These are phyloP conservation scores for Prosapia bicincta DNA, from an alignment of 2,888 invertebrate genomes.

Conservation along the genomic window DNA sequence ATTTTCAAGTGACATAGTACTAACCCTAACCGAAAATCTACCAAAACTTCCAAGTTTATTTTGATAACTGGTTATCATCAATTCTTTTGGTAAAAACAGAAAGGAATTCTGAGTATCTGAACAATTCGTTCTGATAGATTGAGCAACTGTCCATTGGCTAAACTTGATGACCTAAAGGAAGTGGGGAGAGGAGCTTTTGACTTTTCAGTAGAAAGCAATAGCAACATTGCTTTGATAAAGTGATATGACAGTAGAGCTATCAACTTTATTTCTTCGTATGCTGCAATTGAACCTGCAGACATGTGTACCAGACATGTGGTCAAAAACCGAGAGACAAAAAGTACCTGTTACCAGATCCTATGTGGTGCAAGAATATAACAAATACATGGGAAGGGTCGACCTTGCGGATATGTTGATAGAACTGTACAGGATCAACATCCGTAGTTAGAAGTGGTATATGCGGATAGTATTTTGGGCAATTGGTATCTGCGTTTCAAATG, in stretches of 20 bases:
- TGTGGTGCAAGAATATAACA: slow-evolving; percentile 40
- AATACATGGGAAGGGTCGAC: slow-evolving; percentile 42
- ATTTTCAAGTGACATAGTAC: slow-evolving; percentile 13
- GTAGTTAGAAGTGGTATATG: slow-evolving; percentile 38
- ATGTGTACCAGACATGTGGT: slow-evolving; percentile 38
- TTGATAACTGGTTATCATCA: slow-evolving; percentile 32
- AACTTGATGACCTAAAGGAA: slow-evolving; percentile 8
- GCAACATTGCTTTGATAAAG: slow-evolving; percentile 32
- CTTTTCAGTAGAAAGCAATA: slow-evolving; percentile 7
- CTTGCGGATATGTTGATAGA: no score
- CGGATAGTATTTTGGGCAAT: slow-evolving; percentile 38
- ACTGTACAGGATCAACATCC: slow-evolving; percentile 39
- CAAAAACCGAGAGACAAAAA: slow-evolving; percentile 33
- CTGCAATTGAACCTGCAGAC: slow-evolving; percentile 36
- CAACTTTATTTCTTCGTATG: slow-evolving; percentile 38
- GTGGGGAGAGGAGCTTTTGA: slow-evolving; percentile 6
- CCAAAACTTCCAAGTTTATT: slow-evolving; percentile 30
- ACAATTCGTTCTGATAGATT: slow-evolving; percentile 25
- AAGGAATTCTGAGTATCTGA: slow-evolving; percentile 36
- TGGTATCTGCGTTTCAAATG: slow-evolving; percentile 33
- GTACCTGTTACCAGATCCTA: no score
- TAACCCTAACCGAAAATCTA: not conserved
- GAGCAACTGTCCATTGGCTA: not conserved
- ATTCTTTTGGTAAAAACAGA: slow-evolving; percentile 30
- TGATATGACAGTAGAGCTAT: slow-evolving; percentile 40